These are phyloP conservation scores for Acleris emargana DNA, from an alignment of 2,888 invertebrate genomes.

Conservation along the genomic window DNA sequence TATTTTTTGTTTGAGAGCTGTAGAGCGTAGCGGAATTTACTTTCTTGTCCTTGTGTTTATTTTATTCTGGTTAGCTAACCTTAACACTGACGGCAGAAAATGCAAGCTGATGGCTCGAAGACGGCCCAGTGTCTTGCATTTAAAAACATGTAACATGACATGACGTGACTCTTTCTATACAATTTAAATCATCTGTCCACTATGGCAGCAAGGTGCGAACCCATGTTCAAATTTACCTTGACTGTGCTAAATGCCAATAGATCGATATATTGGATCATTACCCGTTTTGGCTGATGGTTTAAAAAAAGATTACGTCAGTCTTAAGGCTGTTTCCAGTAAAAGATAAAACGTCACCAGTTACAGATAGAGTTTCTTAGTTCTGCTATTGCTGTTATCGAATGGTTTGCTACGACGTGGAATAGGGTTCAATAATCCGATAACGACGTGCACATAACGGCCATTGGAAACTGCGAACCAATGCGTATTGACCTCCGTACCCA, in stretches of 20 bases:
- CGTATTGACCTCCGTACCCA: slow-evolving; percentile 65
- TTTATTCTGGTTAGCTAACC: slow-evolving; percentile 13
- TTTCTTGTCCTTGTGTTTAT: slow-evolving; percentile 24
- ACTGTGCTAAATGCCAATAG: slow-evolving; percentile 52
- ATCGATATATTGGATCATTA: slow-evolving; percentile 55
- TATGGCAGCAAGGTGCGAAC: slow-evolving; percentile 49
- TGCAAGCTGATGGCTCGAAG: slow-evolving; percentile 4
- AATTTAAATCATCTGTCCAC: slow-evolving; percentile 45
- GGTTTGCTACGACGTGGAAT: slow-evolving; percentile 43
- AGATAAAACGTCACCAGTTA: slow-evolving; percentile 2
- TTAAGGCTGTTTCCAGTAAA: slow-evolving; percentile 7
- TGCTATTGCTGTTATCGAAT: slow-evolving; percentile 23
- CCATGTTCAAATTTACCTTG: slow-evolving; percentile 53
- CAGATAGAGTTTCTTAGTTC: slow-evolving; percentile 22
- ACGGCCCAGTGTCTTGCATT: slow-evolving; percentile 6
- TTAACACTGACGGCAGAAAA: slow-evolving; percentile 7
- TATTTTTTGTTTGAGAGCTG: slow-evolving; percentile 14
- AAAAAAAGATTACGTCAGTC: slow-evolving; percentile 13
- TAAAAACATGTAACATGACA: slow-evolving; percentile 6
- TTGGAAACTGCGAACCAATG: slow-evolving; percentile 59
- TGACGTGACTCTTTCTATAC: slow-evolving; percentile 39
- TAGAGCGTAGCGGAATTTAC: slow-evolving; percentile 17
- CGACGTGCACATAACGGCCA: slow-evolving; percentile 54
- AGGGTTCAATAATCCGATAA: slow-evolving; percentile 69
- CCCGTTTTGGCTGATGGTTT: slow-evolving; percentile 50